phyloP scores from a whole-genome alignment of 2,888 invertebrate genomes.

The Ernsta delagoae region DNA sequence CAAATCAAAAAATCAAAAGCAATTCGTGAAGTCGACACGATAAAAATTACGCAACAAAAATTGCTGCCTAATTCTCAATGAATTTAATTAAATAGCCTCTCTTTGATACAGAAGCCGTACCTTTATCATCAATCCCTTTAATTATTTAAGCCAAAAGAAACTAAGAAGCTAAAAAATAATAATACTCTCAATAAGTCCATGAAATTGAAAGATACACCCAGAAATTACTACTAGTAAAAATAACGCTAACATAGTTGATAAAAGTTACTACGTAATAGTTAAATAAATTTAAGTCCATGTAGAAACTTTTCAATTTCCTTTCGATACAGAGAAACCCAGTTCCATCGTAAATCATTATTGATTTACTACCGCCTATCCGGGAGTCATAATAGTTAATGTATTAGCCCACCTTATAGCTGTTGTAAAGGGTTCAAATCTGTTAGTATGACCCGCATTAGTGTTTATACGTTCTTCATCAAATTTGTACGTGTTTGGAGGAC shows the following conservation, averaged over 20 bases:
- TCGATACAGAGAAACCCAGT: conserved; percentile 23
- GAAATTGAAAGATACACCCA: not conserved
- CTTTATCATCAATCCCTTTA: no score
- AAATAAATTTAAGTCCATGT: not conserved
- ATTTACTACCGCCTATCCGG: conserved; percentile 5
- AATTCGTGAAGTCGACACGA: no score
- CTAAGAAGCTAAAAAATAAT: no score
- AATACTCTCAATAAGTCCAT: not conserved
- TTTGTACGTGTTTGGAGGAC: no score
- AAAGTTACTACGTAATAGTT: not conserved
- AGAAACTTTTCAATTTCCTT: conserved; percentile 15
- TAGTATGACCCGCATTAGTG: not conserved
- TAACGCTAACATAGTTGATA: not conserved
- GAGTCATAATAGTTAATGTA: conserved; percentile 8
- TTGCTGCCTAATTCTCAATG: no score
- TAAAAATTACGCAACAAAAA: no score
- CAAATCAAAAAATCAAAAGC: no score
- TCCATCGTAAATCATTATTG: conserved; percentile 16
- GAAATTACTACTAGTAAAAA: not conserved
- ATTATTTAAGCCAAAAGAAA: no score
- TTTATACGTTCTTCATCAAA: no score
- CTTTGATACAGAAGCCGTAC: no score
- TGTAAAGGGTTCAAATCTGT: not conserved
- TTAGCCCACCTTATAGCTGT: not conserved
- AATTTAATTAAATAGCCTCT: no score